Base-by-base conservation (phyloP, 1,140 invertebrate species). In the Diabrotica undecimpunctata region DNA sequence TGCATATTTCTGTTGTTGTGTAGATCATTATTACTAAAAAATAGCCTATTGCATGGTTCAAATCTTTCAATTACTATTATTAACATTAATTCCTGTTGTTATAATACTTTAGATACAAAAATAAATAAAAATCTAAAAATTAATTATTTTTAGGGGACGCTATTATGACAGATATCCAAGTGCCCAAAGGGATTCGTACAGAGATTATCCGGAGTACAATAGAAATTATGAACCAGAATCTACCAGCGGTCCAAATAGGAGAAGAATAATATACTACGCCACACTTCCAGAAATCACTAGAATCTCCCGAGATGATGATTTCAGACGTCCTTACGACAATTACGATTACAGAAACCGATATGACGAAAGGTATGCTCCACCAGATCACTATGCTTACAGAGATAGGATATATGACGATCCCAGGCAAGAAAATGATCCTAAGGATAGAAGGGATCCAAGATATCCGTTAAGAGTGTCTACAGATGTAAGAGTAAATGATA, bases 191-290 rank as follows among this genome's bases (percentile, higher is more conserved):
- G 54, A 67, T 25, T 36, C 25, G 10, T 66, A 64, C 12, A 41
- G 57, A 51, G 56, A 64, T 55, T 66, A 64, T 51, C 59, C 68
- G 7, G 55, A 63, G n/a, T 64, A 66, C 38, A 13, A 60, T 9
- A 57, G 66, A 61, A 61, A 65, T 12, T 11, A 58, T 63, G 54
- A 38, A 10, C 25, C 54, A 5, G 41, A 50, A 6, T 51, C 53
- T 9, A 14, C 61, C 9, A 25, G 25, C 25, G 25, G 25, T 25
- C 38, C 55, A 58, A 68, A 65, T 11, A 67, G 74, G 55, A 72
- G 77, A 6, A 72, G 81, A 12, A 81, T 82, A 13, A 76, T 80
- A 46, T 83, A 83, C 65, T 83, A 83, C 62, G 81, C 81, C 39
- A 80, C 81, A 65, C 69, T 83, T 8, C 81, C 81, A 4, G 81